These are phyloP conservation scores for Eulemur macaco DNA, from an alignment of 2,113 vertebrate species.

Conservation along the genomic window DNA sequence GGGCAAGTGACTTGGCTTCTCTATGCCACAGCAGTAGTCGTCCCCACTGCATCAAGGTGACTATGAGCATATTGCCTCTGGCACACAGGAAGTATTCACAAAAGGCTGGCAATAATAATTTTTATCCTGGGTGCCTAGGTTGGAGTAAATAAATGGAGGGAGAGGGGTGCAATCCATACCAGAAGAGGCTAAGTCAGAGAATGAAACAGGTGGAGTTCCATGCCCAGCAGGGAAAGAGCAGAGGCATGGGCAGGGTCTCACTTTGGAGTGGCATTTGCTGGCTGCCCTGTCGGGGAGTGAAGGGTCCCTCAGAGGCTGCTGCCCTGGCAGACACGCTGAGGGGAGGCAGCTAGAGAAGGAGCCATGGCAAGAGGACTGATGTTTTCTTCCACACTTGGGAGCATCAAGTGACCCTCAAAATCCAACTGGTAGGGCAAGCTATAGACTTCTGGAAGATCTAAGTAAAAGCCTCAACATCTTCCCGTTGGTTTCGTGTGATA, in stretches of 20 bases:
- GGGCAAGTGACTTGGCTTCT: background rate
- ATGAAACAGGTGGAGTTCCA: background rate
- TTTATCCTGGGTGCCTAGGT: background rate
- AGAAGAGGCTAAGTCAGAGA: background rate
- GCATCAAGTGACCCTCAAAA: background rate
- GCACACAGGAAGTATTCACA: fast-evolving
- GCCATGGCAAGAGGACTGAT: background rate
- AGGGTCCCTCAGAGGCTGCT: background rate
- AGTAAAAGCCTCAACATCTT: background rate
- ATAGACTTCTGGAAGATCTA: background rate
- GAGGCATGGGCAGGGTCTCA: background rate
- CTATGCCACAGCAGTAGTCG: background rate
- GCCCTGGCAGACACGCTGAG: background rate
- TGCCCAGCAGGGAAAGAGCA: background rate
- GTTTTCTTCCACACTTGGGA: background rate
- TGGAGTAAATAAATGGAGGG: background rate
- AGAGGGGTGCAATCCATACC: background rate
- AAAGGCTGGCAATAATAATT: background rate
- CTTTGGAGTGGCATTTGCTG: fast-evolving
- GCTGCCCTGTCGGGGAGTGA: background rate
- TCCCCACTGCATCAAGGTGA: background rate
- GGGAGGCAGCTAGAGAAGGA: background rate
- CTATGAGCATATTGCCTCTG: background rate
- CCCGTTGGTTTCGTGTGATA: background rate
- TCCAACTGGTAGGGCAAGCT: background rate